These are phyloP conservation scores for Falco concolor DNA, from an alignment of 2,797 vertebrate species.

Conservation along the genomic window DNA sequence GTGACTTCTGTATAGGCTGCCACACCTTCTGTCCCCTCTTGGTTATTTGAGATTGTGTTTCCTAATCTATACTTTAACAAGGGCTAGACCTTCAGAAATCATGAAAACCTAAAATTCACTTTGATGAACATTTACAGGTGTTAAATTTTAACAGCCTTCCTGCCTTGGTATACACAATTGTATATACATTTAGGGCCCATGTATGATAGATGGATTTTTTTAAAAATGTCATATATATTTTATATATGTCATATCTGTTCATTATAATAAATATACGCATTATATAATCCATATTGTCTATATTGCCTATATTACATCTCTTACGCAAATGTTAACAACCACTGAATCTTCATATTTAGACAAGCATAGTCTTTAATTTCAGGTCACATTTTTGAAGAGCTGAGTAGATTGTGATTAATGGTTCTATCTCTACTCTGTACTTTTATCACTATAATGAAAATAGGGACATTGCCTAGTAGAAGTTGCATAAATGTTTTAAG, in stretches of 20 bases:
- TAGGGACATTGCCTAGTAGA: not conserved
- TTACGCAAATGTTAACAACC: not conserved
- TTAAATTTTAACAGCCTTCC: not conserved
- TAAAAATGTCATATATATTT: rapidly evolving
- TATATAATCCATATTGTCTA: not conserved
- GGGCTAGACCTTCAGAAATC: not conserved
- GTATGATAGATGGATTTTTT: not conserved
- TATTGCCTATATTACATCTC: not conserved
- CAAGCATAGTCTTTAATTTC: not conserved
- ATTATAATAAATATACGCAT: not conserved
- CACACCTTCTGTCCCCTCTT: not conserved
- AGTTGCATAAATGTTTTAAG: not conserved
- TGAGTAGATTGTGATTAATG: not conserved
- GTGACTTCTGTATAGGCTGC: not conserved
- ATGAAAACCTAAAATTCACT: not conserved
- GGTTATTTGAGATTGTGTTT: not conserved
- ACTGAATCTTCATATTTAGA: not conserved
- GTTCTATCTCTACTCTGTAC: not conserved
- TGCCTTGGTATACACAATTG: not conserved
- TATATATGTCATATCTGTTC: not conserved
- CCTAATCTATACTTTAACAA: not conserved
- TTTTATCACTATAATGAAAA: not conserved
- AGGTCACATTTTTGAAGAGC: not conserved
- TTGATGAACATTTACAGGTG: not conserved
- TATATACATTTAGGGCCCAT: not conserved